Base-by-base conservation (phyloP, 2,797 vertebrate genomes). In the Enteromius treurensis region DNA sequence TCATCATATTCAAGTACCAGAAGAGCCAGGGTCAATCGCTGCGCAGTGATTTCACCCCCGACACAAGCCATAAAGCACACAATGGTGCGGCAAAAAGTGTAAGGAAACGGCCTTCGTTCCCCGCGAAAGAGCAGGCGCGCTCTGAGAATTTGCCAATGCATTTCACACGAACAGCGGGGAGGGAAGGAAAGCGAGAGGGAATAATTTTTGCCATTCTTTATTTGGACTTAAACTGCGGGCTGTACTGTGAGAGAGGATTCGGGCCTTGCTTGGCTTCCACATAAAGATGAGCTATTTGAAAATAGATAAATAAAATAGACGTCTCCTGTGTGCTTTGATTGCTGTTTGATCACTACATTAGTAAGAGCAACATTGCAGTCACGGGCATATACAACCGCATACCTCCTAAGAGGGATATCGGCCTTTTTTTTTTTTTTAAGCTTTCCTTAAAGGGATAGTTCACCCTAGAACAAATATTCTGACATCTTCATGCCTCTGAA, bases 1-100 rank as follows among this genome's bases (percentile, higher is more conserved):
- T 96, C 93, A 95, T 95, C 94, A 94, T 94, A 95, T 94, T 95
- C 94, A 95, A 95, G 92, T 92, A 92, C 91, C 94, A 94, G 93
- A 94, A 92, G 91, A 95, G 91, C 90, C 91, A 92, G 93, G 95
- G 95, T 95, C 95, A 96, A 95, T 94, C 89, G 92, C 94, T 93
- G 92, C 94, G 93, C 92, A 93, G 94, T 93, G 94, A 94, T 95
- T 94, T 85, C 92, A 88, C 89, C 91, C 74, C 89, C 90, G 93
- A 90, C 88, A 94, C 94, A 95, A 95, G 86, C 93, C 95, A 96
- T 96, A 93, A 95, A 94, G 94, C 92, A 93, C 93, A 96, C 95
- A 95, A 95, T 96, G 95, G 93, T 86, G 94, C 94, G 92, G 93
- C 91, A 95, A 94, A 94, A 95, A 94, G 92, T 93, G 94, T 93